A percentile compares a stretch with the other conserved stretches of the same genome.
Evolutionary conservation across 2,113 vertebrate species (phyloP).

Genomic region (Rhabdomys dilectus): DNA sequence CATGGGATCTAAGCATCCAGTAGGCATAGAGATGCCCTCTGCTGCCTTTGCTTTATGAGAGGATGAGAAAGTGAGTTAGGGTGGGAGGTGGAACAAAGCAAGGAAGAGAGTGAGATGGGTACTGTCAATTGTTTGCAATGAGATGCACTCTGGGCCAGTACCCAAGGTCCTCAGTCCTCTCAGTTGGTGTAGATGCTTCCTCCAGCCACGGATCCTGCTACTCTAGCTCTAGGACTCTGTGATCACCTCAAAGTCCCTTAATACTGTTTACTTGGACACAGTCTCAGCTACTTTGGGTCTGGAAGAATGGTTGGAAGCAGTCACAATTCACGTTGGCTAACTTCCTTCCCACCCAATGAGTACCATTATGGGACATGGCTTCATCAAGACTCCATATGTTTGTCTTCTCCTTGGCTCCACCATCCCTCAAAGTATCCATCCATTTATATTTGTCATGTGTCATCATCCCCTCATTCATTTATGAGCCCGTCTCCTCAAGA

Average conservation of each 20-base stretch:
- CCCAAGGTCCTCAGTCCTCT: neutral
- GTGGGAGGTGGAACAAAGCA: fast-evolving
- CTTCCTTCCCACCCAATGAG: constrained; percentile 26
- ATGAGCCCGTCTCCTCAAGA: constrained; percentile 14
- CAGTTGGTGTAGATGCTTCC: neutral
- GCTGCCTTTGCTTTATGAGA: neutral
- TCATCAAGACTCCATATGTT: neutral
- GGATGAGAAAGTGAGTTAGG: fast-evolving
- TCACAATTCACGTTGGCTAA: neutral
- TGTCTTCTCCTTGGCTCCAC: neutral
- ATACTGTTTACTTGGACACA: neutral
- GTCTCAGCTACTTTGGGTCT: neutral
- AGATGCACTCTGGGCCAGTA: neutral
- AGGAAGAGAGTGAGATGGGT: fast-evolving
- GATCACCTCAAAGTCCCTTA: neutral
- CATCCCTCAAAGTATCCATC: neutral
- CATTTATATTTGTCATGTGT: neutral
- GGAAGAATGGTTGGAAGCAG: neutral
- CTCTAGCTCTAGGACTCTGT: neutral
- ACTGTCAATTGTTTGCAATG: neutral
- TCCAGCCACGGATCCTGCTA: no score
- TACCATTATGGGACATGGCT: neutral
- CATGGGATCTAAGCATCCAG: neutral
- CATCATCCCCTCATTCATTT: constrained; percentile 45
- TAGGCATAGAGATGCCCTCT: neutral